Evolutionary conservation across 1,140 invertebrate genomes (phyloP).

Genomic region (Drosophila fuyamai): DNA sequence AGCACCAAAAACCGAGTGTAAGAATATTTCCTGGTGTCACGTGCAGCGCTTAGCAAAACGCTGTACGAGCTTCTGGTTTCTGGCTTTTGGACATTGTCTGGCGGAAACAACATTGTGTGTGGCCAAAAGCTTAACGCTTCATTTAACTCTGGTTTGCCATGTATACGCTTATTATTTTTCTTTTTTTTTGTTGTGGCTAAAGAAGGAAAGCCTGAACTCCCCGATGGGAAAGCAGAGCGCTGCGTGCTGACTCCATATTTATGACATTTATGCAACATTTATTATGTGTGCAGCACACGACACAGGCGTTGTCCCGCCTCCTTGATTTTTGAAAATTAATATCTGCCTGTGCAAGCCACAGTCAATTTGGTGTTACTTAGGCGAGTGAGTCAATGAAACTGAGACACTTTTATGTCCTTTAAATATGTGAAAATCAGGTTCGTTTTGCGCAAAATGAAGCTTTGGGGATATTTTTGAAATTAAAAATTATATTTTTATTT

Average conservation of each 20-base stretch:
- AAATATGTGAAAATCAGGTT: conserved; percentile 26
- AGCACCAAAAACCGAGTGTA: conserved; percentile 15
- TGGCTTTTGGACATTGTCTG: conserved; percentile 34
- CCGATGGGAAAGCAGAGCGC: conserved; percentile 12
- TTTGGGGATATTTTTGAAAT: no score
- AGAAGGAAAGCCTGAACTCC: conserved; percentile 8
- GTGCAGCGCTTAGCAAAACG: conserved; percentile 61
- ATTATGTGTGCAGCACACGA: conserved; percentile 58
- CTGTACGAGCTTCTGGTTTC: conserved; percentile 32
- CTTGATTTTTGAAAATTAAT: conserved; percentile 32
- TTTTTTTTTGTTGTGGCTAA: conserved; percentile 24
- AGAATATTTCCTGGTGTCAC: conserved; percentile 41
- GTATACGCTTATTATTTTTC: conserved; percentile 54
- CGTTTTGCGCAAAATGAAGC: not conserved
- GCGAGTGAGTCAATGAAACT: conserved; percentile 1
- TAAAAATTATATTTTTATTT: no score
- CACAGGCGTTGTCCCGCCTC: conserved; percentile 5
- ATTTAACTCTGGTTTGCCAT: conserved; percentile 36
- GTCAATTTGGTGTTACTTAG: conserved; percentile 23
- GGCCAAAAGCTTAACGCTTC: conserved; percentile 40
- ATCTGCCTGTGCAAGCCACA: conserved; percentile 7
- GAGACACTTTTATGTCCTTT: not conserved
- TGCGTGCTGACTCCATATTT: conserved; percentile 50
- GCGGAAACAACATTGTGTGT: conserved; percentile 39
- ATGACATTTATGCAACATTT: conserved; percentile 71